A percentile compares a stretch with the other conserved stretches of the same genome.
Evolutionary conservation across 2,113 vertebrate genomes (phyloP).

Genomic region (Accipiter virgatus): DNA sequence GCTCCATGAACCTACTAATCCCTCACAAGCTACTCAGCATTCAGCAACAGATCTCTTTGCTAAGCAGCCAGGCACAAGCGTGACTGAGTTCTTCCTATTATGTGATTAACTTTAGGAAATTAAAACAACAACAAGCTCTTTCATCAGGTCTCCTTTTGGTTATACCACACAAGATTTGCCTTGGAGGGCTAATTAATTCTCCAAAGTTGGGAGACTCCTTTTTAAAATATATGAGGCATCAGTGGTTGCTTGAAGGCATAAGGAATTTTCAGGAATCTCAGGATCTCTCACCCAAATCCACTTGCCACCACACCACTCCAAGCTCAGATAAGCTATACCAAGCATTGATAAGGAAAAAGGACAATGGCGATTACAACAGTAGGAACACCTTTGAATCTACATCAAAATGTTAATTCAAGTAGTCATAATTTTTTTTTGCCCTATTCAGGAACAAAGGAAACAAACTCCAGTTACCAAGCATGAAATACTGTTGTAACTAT

Average conservation of each 20-base stretch:
- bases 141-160: neutral
- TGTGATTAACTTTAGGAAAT: neutral
- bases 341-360: neutral
- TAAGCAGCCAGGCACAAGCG: neutral
- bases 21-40: neutral
- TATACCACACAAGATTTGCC: neutral
- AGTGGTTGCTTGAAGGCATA: neutral
- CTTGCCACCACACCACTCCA: neutral
- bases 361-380: neutral
- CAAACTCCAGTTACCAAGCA: neutral
- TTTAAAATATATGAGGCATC: neutral
- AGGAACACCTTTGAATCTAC: neutral
- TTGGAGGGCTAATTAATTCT: neutral
- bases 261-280: neutral
- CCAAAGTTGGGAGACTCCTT: neutral
- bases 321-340: neutral
- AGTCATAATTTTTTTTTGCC: neutral
- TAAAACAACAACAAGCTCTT: neutral
- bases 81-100: neutral
- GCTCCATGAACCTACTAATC: neutral
- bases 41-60: neutral
- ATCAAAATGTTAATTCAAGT: neutral
- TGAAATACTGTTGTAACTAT: neutral
- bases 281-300: neutral
- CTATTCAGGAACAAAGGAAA: neutral